Conservation (phyloP, 2,888 invertebrate genomes). For the Cheilosia urbana region DNA sequence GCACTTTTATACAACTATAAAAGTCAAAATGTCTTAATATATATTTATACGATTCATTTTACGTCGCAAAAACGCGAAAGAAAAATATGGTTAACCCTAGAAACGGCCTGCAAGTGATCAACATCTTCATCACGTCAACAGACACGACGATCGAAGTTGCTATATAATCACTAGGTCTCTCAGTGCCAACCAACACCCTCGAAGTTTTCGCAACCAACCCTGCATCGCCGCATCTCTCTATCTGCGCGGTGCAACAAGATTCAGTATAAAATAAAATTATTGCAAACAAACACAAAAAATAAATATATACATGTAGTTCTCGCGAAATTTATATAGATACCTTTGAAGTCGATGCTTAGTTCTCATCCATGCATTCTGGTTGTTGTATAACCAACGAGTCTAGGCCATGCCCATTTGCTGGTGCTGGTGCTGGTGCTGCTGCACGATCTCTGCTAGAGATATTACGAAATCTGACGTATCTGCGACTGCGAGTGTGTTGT, state of each 20-base stretch:
- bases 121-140: slow-evolving; percentile 38
- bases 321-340: slow-evolving; percentile 38
- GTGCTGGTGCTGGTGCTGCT: slow-evolving; percentile 38
- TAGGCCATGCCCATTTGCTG: slow-evolving; percentile 67
- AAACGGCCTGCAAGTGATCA: slow-evolving; percentile 42
- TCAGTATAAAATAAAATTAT: slow-evolving; percentile 39
- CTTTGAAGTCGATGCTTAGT: slow-evolving; percentile 18
- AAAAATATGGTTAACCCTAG: slow-evolving; percentile 31
- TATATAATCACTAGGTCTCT: slow-evolving; percentile 24
- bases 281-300: slow-evolving; percentile 20
- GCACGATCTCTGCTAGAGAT: slow-evolving; percentile 64
- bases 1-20: slow-evolving; percentile 16
- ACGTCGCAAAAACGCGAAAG: slow-evolving; percentile 11
- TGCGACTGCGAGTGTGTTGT: slow-evolving; percentile 16
- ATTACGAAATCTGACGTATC: slow-evolving; percentile 65
- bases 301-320: slow-evolving; percentile 20
- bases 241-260: slow-evolving; percentile 31
- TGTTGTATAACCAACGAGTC: slow-evolving; percentile 68
- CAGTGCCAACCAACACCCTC: slow-evolving; percentile 38
- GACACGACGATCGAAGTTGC: slow-evolving; percentile 25
- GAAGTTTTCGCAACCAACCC: slow-evolving; percentile 2
- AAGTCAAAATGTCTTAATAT: slow-evolving; percentile 21
- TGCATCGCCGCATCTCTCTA: slow-evolving; percentile 19
- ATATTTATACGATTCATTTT: slow-evolving; percentile 35
- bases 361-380: slow-evolving; percentile 60